These are phyloP conservation scores for Ardeotis arabs DNA, from an alignment of 2,113 vertebrate species.

Conservation along the genomic window DNA sequence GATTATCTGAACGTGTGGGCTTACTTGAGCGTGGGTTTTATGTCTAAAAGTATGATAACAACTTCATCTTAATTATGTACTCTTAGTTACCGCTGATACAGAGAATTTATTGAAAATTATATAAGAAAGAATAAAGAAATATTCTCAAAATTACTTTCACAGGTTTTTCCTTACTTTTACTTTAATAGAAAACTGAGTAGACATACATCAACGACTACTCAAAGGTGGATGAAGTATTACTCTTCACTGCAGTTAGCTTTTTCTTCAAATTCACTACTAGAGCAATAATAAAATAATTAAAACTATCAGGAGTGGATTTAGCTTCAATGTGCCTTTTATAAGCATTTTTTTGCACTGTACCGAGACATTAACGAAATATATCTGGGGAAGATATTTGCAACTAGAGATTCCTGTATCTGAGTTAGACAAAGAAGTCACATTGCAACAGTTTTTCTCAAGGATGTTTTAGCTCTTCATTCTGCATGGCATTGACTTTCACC, in stretches of 20 bases:
- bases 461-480: background rate
- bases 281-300: background rate
- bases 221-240: background rate
- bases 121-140: background rate
- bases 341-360: background rate
- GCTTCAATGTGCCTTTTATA: background rate
- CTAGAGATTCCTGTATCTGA: background rate
- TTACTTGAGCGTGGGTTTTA: background rate
- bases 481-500: background rate
- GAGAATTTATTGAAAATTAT: background rate
- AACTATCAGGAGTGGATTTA: background rate
- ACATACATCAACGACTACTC: background rate
- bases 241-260: background rate
- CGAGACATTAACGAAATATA: background rate
- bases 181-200: background rate
- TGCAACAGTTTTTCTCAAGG: background rate
- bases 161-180: background rate
- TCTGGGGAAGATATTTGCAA: background rate
- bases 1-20: background rate
- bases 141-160: background rate
- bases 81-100: background rate
- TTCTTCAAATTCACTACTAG: background rate
- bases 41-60: background rate
- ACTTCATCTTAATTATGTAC: background rate
- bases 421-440: background rate